Conservation (phyloP, 2,888 invertebrate species). For the Spilosoma lubricipeda region DNA sequence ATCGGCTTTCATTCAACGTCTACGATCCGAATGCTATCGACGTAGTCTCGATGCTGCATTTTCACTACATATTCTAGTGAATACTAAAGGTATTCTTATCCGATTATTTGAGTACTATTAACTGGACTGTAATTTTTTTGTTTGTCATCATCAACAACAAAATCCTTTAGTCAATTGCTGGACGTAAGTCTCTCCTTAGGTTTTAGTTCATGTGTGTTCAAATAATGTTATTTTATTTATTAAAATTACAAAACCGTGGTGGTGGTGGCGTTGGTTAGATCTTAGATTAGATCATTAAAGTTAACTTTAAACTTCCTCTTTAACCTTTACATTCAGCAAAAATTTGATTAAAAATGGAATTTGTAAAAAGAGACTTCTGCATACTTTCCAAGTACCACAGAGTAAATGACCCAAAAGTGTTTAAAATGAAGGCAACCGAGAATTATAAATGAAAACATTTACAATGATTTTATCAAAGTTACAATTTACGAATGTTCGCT, state of each 20-base stretch:
- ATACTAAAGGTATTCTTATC: neutral
- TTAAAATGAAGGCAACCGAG: neutral
- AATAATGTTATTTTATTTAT: too few species aligned
- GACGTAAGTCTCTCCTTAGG: too few species aligned
- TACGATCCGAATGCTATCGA: slow-evolving; percentile 23
- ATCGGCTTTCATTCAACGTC: slow-evolving; percentile 46
- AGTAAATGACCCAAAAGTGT: neutral
- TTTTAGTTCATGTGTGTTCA: too few species aligned
- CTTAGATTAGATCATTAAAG: neutral
- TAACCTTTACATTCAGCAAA: too few species aligned
- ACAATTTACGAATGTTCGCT: neutral
- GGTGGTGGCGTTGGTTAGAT: neutral
- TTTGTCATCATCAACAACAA: too few species aligned
- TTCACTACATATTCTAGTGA: slow-evolving; percentile 20
- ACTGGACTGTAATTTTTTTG: neutral
- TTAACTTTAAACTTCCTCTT: neutral
- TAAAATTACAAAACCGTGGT: neutral
- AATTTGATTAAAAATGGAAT: neutral
- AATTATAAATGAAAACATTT: neutral
- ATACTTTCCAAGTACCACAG: neutral
- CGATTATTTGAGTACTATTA: neutral
- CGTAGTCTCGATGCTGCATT: slow-evolving; percentile 19
- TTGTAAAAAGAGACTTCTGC: neutral
- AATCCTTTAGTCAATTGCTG: too few species aligned
- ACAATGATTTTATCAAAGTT: neutral